Conservation (phyloP, 2,797 vertebrate genomes). For the Anabacerthia variegaticeps region DNA sequence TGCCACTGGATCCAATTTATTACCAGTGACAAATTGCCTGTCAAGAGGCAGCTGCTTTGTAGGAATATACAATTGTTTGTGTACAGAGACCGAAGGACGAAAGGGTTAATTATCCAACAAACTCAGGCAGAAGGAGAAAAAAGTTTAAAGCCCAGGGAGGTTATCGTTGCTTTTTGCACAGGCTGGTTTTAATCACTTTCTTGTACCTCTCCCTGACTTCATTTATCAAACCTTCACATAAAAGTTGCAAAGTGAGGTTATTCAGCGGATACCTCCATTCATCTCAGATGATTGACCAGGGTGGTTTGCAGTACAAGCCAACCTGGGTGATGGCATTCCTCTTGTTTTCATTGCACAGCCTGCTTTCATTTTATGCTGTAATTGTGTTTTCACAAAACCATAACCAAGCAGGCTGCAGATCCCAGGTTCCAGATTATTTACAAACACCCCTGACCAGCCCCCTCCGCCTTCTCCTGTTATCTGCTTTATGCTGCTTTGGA, state of each 20-base stretch:
- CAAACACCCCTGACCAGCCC: conserved; percentile 43
- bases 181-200: conserved; percentile 83
- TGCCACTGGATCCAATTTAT: neutral
- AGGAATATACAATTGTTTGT: conserved; percentile 9
- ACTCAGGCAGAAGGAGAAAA: conserved; percentile 45
- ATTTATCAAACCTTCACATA: conserved; percentile 80
- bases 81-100: neutral
- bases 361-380: conserved; percentile 69
- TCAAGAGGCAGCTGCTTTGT: neutral
- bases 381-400: conserved; percentile 50
- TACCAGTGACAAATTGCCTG: conserved; percentile 4
- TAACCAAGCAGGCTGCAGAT: conserved; percentile 39
- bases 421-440: conserved; percentile 65
- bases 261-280: conserved; percentile 74
- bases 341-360: conserved; percentile 42
- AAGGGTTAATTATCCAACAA: conserved; percentile 66
- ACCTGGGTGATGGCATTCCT: conserved; percentile 66
- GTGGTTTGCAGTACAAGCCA: conserved; percentile 63
- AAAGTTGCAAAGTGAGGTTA: conserved; percentile 80
- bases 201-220: conserved; percentile 75
- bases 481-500: conserved; percentile 41
- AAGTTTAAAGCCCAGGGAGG: conserved; percentile 59
- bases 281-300: conserved; percentile 69
- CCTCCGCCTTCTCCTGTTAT: conserved; percentile 20
- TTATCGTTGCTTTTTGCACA: conserved; percentile 67